These are phyloP conservation scores for Diarsia mendica DNA, from an alignment of 2,888 invertebrate species.

Conservation along the genomic window DNA sequence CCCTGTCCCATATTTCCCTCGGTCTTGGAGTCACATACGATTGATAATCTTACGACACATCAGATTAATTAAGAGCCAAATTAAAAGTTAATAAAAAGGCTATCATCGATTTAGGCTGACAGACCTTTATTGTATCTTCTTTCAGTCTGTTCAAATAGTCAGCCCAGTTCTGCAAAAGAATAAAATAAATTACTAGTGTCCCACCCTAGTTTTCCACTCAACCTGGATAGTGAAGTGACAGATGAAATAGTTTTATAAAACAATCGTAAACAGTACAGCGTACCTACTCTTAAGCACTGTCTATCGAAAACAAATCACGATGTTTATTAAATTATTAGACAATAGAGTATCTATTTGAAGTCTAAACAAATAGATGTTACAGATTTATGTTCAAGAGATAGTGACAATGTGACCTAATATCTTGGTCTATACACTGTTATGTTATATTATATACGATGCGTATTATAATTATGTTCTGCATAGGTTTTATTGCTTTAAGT, in stretches of 20 bases:
- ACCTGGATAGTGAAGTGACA: not conserved
- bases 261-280: not conserved
- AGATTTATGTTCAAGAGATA: constrained; percentile 4
- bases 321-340: constrained; percentile 7
- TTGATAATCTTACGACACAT: too few species aligned
- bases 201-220: not conserved
- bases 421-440: not conserved
- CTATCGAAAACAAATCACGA: constrained; percentile 10
- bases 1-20: too few species aligned
- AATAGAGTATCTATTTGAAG: constrained; percentile 20
- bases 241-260: not conserved
- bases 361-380: constrained; percentile 4
- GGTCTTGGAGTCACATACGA: too few species aligned
- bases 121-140: too few species aligned
- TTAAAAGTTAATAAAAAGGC: too few species aligned
- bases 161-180: too few species aligned
- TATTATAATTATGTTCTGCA: not conserved
- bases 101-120: too few species aligned
- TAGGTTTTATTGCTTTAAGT: not conserved
- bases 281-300: too few species aligned
- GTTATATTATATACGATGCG: not conserved
- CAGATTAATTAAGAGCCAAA: too few species aligned
- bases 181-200: too few species aligned
- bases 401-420: not conserved
- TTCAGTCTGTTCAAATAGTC: too few species aligned